Evolutionary conservation across 2,113 vertebrate genomes (phyloP).

Genomic region (Megaceryle maxima): DNA sequence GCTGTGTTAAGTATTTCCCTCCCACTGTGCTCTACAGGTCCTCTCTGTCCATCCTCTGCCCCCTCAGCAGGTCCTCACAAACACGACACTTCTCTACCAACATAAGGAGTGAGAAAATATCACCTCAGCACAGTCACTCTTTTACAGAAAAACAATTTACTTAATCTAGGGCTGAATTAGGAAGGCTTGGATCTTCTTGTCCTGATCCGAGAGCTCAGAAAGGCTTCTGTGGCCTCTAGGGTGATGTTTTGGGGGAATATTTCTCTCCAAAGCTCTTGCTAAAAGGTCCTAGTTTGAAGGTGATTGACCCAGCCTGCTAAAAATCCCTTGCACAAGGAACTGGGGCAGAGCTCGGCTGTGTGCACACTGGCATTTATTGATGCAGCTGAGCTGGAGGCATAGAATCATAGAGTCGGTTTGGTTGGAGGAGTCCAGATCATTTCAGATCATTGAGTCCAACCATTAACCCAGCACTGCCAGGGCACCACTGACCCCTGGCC

Average conservation of each 20-base stretch:
- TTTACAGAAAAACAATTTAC: neutral
- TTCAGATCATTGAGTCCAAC: no score
- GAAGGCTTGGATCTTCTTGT: accelerated
- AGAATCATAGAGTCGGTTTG: no score
- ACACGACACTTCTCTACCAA: accelerated
- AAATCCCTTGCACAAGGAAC: accelerated
- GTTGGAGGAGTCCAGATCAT: no score
- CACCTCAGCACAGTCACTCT: neutral
- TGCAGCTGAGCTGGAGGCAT: neutral
- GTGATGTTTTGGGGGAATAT: neutral
- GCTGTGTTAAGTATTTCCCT: neutral
- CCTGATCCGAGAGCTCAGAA: neutral
- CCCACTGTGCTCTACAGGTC: neutral
- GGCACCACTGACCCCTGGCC: no score
- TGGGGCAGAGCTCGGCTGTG: neutral
- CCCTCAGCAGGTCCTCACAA: neutral
- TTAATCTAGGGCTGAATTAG: neutral
- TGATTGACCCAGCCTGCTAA: neutral
- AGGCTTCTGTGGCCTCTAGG: neutral
- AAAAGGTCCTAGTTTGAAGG: neutral
- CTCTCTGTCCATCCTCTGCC: neutral
- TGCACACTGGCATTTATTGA: neutral
- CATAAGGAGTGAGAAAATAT: accelerated
- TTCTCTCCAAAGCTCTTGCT: neutral
- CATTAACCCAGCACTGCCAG: no score